Conservation (phyloP, 1,140 invertebrate genomes). For the Mercenaria mercenaria region DNA sequence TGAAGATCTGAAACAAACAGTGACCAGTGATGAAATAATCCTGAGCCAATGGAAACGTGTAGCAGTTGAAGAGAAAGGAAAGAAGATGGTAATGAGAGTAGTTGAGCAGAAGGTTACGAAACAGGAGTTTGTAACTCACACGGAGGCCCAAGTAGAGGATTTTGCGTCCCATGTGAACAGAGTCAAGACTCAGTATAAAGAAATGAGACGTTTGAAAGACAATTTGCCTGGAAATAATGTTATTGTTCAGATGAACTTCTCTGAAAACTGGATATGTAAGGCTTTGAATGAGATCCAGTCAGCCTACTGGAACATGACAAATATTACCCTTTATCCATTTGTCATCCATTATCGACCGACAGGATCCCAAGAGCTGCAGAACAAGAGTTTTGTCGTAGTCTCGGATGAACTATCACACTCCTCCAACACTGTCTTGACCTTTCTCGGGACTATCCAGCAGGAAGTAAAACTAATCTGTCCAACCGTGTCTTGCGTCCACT, state of each 20-base stretch:
- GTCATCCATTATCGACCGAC: background rate
- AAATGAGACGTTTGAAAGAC: slow-evolving; percentile 8
- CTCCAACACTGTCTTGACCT: slow-evolving; percentile 1
- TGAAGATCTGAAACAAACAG: background rate
- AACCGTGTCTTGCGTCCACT: background rate
- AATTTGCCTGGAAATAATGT: background rate
- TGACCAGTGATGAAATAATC: background rate
- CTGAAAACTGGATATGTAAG: slow-evolving; percentile 13
- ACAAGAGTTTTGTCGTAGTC: slow-evolving; percentile 20
- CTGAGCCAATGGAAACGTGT: background rate
- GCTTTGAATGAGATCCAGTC: slow-evolving; percentile 3
- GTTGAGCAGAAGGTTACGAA: background rate
- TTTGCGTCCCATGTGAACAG: background rate
- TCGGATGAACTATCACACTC: background rate
- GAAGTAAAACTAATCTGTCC: slow-evolving; percentile 28
- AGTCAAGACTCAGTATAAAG: slow-evolving; percentile 1
- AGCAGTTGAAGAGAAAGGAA: background rate
- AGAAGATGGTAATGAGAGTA: slow-evolving; percentile 4
- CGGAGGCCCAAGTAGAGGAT: background rate
- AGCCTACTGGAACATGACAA: background rate
- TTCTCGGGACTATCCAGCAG: slow-evolving; percentile 23
- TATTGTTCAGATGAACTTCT: slow-evolving; percentile 35
- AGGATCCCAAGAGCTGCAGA: background rate
- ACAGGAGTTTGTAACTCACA: background rate
- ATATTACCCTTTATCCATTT: background rate